Conservation (phyloP, 2,113 vertebrate genomes). For the Heterocephalus glaber region DNA sequence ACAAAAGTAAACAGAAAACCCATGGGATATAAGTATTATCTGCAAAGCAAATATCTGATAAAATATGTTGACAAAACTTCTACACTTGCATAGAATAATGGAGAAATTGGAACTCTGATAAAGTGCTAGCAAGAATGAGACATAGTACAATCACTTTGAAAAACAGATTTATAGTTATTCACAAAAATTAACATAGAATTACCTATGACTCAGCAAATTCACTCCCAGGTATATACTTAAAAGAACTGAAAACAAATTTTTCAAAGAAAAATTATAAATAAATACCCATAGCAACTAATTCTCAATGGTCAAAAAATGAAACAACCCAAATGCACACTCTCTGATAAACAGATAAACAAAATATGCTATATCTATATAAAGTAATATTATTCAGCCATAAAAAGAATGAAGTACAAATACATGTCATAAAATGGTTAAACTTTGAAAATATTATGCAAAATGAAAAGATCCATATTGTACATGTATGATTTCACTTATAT, state of each 20-base stretch:
- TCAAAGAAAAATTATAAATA: not conserved
- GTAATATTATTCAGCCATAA: not conserved
- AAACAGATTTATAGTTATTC: not conserved
- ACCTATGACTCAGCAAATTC: not conserved
- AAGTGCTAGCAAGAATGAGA: not conserved
- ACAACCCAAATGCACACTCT: not conserved
- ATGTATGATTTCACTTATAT: not conserved
- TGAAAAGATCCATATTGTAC: not conserved
- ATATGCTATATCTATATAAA: not conserved
- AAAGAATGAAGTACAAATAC: not conserved
- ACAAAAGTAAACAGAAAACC: not conserved
- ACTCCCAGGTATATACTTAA: not conserved
- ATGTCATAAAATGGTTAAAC: not conserved
- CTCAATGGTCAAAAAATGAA: not conserved
- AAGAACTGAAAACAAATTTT: not conserved
- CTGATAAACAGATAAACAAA: not conserved
- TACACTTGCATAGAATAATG: not conserved
- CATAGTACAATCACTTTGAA: not conserved
- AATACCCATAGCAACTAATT: not conserved
- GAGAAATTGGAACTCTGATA: not conserved
- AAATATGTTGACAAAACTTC: not conserved
- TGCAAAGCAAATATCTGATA: not conserved
- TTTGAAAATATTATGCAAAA: constrained; percentile 1
- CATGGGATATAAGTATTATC: not conserved
- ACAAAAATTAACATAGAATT: not conserved